Evolutionary conservation across 1,140 invertebrate genomes (phyloP).

Genomic region (Dreissena polymorpha): DNA sequence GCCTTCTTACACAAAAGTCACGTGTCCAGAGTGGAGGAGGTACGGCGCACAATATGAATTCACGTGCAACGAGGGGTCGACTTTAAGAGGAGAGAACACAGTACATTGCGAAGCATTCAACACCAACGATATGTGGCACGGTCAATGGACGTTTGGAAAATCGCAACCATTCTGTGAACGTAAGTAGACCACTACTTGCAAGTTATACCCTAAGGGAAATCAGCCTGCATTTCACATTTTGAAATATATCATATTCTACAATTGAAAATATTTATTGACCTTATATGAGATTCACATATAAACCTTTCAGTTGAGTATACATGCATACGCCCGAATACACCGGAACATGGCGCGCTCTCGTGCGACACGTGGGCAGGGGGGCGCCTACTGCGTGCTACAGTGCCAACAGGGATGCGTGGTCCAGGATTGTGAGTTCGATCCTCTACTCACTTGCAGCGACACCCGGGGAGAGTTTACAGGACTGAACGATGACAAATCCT

Average conservation of each 20-base stretch:
- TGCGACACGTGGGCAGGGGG: slow-evolving; percentile 24
- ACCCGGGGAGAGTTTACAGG: not conserved
- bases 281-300: not conserved
- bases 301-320: slow-evolving; percentile 2
- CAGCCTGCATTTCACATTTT: not conserved
- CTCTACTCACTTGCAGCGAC: not conserved
- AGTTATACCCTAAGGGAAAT: not conserved
- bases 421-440: not conserved
- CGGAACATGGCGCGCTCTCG: slow-evolving; percentile 10
- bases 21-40: slow-evolving; percentile 9
- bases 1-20: not conserved
- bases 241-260: not conserved
- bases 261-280: not conserved
- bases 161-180: slow-evolving; percentile 34
- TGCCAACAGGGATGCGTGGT: slow-evolving; percentile 23
- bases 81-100: not conserved
- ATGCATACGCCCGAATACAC: not conserved
- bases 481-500: not conserved
- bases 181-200: not conserved
- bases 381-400: slow-evolving; percentile 7
- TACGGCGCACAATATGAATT: slow-evolving; percentile 23
- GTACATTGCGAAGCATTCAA: not conserved
- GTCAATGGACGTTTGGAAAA: slow-evolving; percentile 25
- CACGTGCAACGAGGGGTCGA: not conserved
- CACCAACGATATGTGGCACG: not conserved